Evolutionary conservation across 2,888 invertebrate species (phyloP).

Genomic region (Leistus spinibarbis): DNA sequence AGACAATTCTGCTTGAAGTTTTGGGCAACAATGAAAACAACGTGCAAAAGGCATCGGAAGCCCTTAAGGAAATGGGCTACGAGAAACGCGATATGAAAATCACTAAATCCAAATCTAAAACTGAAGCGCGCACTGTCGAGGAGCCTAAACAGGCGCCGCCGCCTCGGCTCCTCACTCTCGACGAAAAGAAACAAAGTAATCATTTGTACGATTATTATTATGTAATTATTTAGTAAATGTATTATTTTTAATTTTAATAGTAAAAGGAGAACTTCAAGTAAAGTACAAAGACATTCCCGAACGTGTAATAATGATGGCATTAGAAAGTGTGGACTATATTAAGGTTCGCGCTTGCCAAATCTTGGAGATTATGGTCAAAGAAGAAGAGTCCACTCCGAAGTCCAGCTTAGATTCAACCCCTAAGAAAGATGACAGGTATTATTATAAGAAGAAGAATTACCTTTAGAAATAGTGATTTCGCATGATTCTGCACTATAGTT

Average conservation of each 20-base stretch:
- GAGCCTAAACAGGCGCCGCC: conserved; percentile 56
- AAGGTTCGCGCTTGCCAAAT: conserved; percentile 83
- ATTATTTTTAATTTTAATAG: conserved; percentile 57
- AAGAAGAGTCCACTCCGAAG: conserved; percentile 61
- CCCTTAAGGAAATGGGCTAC: conserved; percentile 80
- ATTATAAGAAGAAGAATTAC: too few species aligned
- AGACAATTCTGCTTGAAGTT: conserved; percentile 82
- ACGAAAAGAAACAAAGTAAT: conserved; percentile 74
- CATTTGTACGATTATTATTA: conserved; percentile 24
- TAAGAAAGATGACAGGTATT: conserved; percentile 8
- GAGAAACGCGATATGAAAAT: conserved; percentile 73
- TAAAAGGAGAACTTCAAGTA: conserved; percentile 71
- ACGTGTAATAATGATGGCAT: conserved; percentile 80
- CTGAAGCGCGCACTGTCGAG: conserved; percentile 37
- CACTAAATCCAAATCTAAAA: conserved; percentile 57
- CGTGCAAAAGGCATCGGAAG: conserved; percentile 86
- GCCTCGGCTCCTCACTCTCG: conserved; percentile 69
- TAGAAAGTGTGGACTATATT: conserved; percentile 87
- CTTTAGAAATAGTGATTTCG: neutral
- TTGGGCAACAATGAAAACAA: conserved; percentile 87
- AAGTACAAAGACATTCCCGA: conserved; percentile 79
- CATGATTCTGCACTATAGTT: neutral
- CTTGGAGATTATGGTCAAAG: conserved; percentile 72
- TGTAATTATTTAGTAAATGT: neutral
- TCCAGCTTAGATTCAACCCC: conserved; percentile 45